Base-by-base conservation (phyloP, 2,888 invertebrate species). In the Drosophila atroscutellata region DNA sequence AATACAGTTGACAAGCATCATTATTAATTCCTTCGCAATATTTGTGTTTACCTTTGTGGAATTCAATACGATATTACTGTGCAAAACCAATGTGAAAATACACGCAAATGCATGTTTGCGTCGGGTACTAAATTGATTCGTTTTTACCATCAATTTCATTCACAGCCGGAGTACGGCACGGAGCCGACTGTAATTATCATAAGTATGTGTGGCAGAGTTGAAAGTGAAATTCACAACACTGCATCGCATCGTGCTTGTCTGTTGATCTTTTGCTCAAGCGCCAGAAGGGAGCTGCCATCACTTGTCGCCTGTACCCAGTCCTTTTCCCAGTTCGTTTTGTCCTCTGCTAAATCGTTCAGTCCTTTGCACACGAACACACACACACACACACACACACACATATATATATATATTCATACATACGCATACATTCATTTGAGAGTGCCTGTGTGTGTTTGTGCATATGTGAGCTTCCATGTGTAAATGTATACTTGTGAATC, bases 281-380 rank as follows among this genome's bases (percentile, higher is more conserved):
- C 76, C 71, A 60, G 62, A 52, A 71, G 76, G 65, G 60, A 64
- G 55, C 63, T 66, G 77, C 49, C 80, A 75, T 80, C 80, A 58
- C 80, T 77, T 77, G 80, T 77, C 77, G 80, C 77, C 77, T 71
- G 80, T 64, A 71, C 76, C 66, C 66, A 63, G 62, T n/a, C n/a
- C 57, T 15, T 24, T 32, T 8, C 30, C 51, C 20, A 56, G 30
- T 36, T 47, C 28, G 26, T 60, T 39, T 18, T 52, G 18, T 60
- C 34, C 51, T 39, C n/a, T 42, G 42, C 63, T 59, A 37, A 63
- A 56, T 63, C 59, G 42, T 57, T 18, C 63, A 79, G 62, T 77
- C 58, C 39, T 20, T 3, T 18, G 9, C 34, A 52, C 42, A 52
- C 72, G 39, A 42, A 50, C 62, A 49, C 51, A 26, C 34, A 47